Evolutionary conservation across 2,113 vertebrate species (phyloP).

Genomic region (Dicrurus megarhynchus): DNA sequence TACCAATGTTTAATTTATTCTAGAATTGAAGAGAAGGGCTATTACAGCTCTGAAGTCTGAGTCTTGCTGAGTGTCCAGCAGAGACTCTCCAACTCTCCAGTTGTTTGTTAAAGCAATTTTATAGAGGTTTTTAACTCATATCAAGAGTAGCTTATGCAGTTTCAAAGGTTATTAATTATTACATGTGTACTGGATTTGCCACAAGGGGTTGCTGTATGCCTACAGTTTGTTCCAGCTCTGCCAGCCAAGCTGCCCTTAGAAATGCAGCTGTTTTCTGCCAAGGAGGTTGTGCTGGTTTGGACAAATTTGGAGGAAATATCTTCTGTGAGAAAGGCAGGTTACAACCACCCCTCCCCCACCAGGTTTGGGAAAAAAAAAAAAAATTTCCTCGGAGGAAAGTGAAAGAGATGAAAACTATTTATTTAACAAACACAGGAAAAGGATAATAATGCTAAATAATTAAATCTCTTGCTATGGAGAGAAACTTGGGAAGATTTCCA

Average conservation of each 20-base stretch:
- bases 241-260: not conserved
- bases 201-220: constrained; percentile 46
- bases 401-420: no score
- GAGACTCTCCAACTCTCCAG: not conserved
- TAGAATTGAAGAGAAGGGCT: not conserved
- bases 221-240: not conserved
- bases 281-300: no score
- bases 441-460: no score
- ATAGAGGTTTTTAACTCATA: not conserved
- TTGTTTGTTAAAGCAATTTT: not conserved
- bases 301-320: no score
- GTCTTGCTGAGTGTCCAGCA: not conserved
- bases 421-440: no score
- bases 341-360: no score
- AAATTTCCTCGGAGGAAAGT: no score
- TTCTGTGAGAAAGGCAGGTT: no score
- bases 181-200: not conserved
- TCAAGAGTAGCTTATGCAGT: not conserved
- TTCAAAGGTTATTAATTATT: not conserved
- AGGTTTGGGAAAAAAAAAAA: no score
- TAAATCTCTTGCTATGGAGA: no score
- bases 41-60: not conserved
- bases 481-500: no score
- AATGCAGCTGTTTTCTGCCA: not conserved
- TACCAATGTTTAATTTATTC: not conserved